Percentiles rank a stretch among this genome's conserved stretches.
Conservation (phyloP, 2,888 invertebrate genomes). For the Archips crataeganus region DNA sequence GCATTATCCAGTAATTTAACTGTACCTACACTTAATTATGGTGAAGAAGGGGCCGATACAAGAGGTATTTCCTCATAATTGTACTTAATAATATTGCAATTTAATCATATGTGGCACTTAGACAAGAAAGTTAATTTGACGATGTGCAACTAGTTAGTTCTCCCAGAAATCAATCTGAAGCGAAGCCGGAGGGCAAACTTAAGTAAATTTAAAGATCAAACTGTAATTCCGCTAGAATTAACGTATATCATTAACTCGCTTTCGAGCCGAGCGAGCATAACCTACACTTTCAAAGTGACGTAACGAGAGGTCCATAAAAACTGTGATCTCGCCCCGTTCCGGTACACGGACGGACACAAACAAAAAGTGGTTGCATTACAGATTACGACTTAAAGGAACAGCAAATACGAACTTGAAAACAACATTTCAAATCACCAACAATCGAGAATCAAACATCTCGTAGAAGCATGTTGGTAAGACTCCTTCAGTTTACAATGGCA, state of each 20-base stretch:
- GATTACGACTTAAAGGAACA: slow-evolving; percentile 27
- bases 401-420: background rate
- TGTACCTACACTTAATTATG: background rate
- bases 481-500: too few relatives aligned
- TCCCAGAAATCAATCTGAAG: background rate
- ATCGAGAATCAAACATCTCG: background rate
- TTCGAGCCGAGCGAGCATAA: slow-evolving; percentile 67
- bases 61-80: background rate
- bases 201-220: slow-evolving; percentile 3
- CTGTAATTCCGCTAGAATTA: slow-evolving; percentile 32
- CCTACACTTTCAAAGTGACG: slow-evolving; percentile 71
- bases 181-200: slow-evolving; percentile 21
- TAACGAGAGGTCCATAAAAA: slow-evolving; percentile 58
- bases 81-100: background rate
- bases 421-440: background rate
- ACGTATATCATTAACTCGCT: slow-evolving; percentile 72
- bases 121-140: slow-evolving; percentile 3
- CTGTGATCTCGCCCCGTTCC: slow-evolving; percentile 57
- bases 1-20: too few relatives aligned
- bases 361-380: slow-evolving; percentile 39
- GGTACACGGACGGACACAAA: slow-evolving; percentile 30
- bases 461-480: too few relatives aligned
- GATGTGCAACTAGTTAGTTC: background rate
- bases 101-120: background rate
- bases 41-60: background rate